Conservation (phyloP, 2,888 invertebrate species). For the Mythimna impura region DNA sequence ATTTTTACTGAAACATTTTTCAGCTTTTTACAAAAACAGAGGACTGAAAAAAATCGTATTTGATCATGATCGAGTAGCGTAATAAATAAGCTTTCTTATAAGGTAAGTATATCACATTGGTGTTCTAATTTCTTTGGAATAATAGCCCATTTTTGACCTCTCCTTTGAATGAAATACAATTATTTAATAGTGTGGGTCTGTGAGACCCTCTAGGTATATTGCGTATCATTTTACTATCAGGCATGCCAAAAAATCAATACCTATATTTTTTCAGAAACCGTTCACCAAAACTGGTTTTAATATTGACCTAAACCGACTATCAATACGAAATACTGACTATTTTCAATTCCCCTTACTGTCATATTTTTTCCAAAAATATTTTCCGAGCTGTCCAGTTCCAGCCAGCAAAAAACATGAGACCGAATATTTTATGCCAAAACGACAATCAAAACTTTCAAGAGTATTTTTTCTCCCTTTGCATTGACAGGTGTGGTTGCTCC, state of each 20-base stretch:
- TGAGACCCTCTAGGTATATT: too few relatives aligned
- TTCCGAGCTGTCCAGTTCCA: slow-evolving; percentile 7
- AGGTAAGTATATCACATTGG: too few relatives aligned
- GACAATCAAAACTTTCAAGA: slow-evolving; percentile 6
- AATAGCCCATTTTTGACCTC: too few relatives aligned
- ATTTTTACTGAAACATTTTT: too few relatives aligned
- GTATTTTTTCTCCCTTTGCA: slow-evolving; percentile 37
- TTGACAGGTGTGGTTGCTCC: slow-evolving; percentile 49
- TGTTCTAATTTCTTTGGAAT: too few relatives aligned
- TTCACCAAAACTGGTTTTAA: background rate
- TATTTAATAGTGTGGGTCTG: too few relatives aligned
- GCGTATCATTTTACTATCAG: too few relatives aligned
- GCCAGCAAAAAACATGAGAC: slow-evolving; percentile 27
- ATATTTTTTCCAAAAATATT: slow-evolving; percentile 6
- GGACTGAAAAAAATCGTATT: too few relatives aligned
- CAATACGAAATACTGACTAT: background rate
- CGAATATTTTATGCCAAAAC: slow-evolving; percentile 39
- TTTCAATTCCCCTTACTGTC: background rate
- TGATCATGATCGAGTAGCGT: too few relatives aligned
- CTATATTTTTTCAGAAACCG: background rate
- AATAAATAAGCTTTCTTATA: too few relatives aligned
- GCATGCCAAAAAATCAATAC: background rate
- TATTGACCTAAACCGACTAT: background rate
- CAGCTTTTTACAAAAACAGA: too few relatives aligned
- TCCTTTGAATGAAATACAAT: too few relatives aligned